Percentiles rank a stretch among this genome's conserved stretches.
Evolutionary conservation across 2,113 vertebrate species (phyloP).

Genomic region (Scytalopus superciliaris): DNA sequence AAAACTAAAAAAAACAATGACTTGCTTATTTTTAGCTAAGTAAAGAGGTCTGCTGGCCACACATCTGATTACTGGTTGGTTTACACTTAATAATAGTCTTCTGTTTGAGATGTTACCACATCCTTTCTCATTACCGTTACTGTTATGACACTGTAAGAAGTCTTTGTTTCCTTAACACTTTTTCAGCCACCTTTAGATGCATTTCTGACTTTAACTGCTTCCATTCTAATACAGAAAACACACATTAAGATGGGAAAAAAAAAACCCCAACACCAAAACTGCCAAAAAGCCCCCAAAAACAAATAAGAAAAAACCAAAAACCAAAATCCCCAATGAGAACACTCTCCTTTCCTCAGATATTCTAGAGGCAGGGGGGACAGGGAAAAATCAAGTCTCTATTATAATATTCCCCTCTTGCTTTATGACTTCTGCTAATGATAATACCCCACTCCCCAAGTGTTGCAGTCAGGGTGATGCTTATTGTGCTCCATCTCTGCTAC

Average conservation of each 20-base stretch:
- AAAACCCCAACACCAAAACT: too few species aligned
- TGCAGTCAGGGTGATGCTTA: neutral
- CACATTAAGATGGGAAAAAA: neutral
- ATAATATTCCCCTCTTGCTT: neutral
- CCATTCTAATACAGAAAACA: neutral
- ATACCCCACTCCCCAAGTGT: neutral
- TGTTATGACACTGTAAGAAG: conserved; percentile 68
- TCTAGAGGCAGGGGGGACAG: neutral
- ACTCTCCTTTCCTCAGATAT: neutral
- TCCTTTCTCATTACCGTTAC: conserved; percentile 73
- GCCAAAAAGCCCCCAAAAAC: neutral
- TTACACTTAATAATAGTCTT: neutral
- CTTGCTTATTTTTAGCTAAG: neutral
- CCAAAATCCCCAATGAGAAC: too few species aligned
- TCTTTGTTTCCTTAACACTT: conserved; percentile 59
- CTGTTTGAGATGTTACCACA: conserved; percentile 51
- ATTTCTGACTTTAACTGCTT: neutral
- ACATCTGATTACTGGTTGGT: neutral
- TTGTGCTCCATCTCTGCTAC: accelerated
- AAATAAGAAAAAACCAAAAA: too few species aligned
- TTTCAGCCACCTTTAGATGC: neutral
- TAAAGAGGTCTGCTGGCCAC: neutral
- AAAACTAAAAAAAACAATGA: neutral
- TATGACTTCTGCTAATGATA: neutral
- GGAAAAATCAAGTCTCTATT: neutral